Conservation (phyloP, 1,140 invertebrate species). For the Trachymyrmex septentrionalis region DNA sequence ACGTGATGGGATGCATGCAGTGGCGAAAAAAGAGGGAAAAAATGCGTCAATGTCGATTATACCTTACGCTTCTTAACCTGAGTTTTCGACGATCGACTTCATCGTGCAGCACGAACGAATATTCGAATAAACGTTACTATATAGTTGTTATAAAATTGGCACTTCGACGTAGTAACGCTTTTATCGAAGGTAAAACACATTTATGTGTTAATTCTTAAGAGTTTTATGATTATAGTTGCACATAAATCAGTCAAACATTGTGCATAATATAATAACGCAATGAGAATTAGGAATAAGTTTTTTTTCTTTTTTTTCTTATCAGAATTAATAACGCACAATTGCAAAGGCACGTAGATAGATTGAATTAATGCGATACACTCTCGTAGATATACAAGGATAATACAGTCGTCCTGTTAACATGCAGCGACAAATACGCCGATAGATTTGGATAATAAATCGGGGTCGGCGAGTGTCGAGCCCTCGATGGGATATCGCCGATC, state of each 20-base stretch:
- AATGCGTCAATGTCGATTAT: constrained; percentile 9
- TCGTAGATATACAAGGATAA: not conserved
- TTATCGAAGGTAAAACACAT: not conserved
- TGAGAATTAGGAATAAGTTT: not conserved
- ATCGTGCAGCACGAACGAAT: not conserved
- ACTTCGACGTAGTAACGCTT: not conserved
- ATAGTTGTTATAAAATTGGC: not conserved
- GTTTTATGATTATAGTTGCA: not conserved
- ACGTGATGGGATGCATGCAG: not conserved
- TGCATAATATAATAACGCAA: not conserved
- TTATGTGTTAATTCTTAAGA: not conserved
- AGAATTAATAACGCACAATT: not conserved
- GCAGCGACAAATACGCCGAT: constrained; percentile 35
- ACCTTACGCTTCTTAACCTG: constrained; percentile 36
- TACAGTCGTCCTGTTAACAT: constrained; percentile 32
- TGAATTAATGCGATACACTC: not conserved
- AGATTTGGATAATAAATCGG: constrained; percentile 55
- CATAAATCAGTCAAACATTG: not conserved
- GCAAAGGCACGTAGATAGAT: not conserved
- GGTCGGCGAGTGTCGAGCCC: constrained; percentile 38
- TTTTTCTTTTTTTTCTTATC: not conserved
- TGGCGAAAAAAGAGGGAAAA: not conserved
- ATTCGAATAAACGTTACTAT: not conserved
- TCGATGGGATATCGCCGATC: constrained; percentile 57
- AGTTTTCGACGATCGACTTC: constrained; percentile 40